Evolutionary conservation across 1,140 invertebrate species (phyloP).

Genomic region (Brachionus sp.): DNA sequence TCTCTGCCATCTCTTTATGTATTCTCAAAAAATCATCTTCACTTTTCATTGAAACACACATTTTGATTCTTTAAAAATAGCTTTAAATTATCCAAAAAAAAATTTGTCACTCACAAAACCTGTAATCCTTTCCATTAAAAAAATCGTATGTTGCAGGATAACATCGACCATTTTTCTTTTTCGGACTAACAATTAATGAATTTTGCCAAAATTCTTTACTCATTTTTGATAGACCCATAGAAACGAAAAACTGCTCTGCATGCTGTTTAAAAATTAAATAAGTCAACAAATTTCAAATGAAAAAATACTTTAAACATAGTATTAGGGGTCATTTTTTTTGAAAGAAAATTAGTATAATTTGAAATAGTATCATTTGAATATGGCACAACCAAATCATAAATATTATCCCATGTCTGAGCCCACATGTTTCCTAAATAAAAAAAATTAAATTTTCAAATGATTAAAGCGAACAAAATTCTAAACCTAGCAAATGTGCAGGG

Average conservation of each 20-base stretch:
- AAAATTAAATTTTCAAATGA: conserved; percentile 84
- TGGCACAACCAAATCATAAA: conserved; percentile 74
- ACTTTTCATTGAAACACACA: conserved; percentile 73
- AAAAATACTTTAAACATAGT: conserved; percentile 69
- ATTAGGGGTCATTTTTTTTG: conserved; percentile 67
- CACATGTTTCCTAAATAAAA: conserved; percentile 80
- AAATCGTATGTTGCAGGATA: conserved; percentile 89
- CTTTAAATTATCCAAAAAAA: neutral
- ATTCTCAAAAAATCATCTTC: conserved; percentile 72
- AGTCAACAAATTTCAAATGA: neutral
- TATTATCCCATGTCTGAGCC: conserved; percentile 81
- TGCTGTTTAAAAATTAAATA: conserved; percentile 68
- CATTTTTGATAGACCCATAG: conserved; percentile 76
- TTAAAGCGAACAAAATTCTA: conserved; percentile 59
- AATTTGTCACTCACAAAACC: conserved; percentile 51
- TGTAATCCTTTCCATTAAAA: conserved; percentile 71
- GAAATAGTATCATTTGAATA: conserved; percentile 70
- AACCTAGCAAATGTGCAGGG: conserved; percentile 82
- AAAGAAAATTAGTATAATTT: conserved; percentile 71
- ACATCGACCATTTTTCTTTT: conserved; percentile 68
- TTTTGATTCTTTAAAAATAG: conserved; percentile 70
- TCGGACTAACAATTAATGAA: conserved; percentile 62
- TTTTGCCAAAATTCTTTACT: conserved; percentile 64
- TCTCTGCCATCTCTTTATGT: conserved; percentile 80
- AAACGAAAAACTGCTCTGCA: conserved; percentile 79